Conservation (phyloP, 2,797 vertebrate species). For the Parambassis ranga region DNA sequence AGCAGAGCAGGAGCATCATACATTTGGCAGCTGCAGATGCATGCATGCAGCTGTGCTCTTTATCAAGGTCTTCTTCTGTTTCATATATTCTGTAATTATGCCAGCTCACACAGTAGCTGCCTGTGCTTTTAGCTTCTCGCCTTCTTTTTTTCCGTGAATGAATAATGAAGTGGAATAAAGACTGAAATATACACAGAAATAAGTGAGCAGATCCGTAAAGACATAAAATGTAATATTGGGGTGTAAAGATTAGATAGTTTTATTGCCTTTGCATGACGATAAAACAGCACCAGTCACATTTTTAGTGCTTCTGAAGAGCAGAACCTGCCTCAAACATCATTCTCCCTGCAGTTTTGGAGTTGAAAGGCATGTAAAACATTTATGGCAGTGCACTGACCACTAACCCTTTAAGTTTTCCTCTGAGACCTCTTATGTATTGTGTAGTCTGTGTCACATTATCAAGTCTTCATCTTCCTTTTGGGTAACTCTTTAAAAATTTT, state of each 20-base stretch:
- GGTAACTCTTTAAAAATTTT: neutral
- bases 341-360: conserved; percentile 4
- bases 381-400: neutral
- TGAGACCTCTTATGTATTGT: neutral
- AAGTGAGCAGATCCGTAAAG: conserved; percentile 11
- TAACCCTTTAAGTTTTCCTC: conserved; percentile 4
- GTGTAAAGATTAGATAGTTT: conserved; percentile 16
- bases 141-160: conserved; percentile 12
- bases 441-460: neutral
- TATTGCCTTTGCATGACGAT: conserved; percentile 22
- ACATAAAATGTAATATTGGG: conserved; percentile 8
- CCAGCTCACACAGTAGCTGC: neutral
- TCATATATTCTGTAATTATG: neutral
- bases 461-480: neutral
- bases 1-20: conserved; percentile 13
- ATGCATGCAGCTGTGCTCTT: conserved; percentile 38
- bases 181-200: conserved; percentile 7
- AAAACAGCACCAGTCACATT: conserved; percentile 18
- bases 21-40: conserved; percentile 16
- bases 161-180: conserved; percentile 27
- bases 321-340: conserved; percentile 3
- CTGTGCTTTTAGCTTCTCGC: neutral
- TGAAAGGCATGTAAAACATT: conserved; percentile 25
- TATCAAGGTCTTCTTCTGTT: conserved; percentile 24
- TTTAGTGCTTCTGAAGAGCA: conserved; percentile 29